phyloP scores from a whole-genome alignment of 1,140 invertebrate species.

The Samia ricini region DNA sequence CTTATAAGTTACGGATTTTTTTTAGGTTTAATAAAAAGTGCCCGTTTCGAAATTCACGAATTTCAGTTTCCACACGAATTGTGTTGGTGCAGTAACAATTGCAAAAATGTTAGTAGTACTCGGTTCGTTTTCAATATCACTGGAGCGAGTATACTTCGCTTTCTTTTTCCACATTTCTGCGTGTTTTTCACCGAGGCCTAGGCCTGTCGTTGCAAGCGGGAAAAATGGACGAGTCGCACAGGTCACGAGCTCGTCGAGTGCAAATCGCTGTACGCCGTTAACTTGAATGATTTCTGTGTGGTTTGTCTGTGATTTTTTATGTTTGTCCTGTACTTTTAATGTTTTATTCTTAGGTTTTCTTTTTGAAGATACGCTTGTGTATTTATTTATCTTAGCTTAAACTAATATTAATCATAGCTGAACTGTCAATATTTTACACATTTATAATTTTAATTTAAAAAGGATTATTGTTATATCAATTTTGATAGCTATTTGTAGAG shows the following conservation, averaged over 20 bases:
- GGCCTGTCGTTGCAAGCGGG: constrained; percentile 17
- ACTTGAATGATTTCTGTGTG: constrained; percentile 48
- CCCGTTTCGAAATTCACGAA: not conserved
- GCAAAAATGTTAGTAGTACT: constrained; percentile 22
- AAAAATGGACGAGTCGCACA: constrained; percentile 40
- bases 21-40: not conserved
- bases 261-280: constrained; percentile 50
- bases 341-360: constrained; percentile 33
- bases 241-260: constrained; percentile 42
- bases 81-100: constrained; percentile 17
- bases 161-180: constrained; percentile 21
- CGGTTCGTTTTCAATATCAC: constrained; percentile 27
- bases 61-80: not conserved
- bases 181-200: constrained; percentile 26
- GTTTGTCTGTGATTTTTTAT: constrained; percentile 44
- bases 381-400: not conserved
- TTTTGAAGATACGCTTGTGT: not conserved
- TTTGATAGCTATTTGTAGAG: too few relatives aligned
- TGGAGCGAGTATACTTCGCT: constrained; percentile 18
- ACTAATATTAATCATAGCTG: not conserved
- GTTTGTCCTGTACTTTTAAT: constrained; percentile 22
- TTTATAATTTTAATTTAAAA: too few relatives aligned
- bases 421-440: too few relatives aligned
- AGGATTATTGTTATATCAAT: too few relatives aligned
- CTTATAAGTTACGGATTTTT: not conserved